Evolutionary conservation across 2,797 vertebrate genomes (phyloP).

Genomic region (Propithecus deckenii): DNA sequence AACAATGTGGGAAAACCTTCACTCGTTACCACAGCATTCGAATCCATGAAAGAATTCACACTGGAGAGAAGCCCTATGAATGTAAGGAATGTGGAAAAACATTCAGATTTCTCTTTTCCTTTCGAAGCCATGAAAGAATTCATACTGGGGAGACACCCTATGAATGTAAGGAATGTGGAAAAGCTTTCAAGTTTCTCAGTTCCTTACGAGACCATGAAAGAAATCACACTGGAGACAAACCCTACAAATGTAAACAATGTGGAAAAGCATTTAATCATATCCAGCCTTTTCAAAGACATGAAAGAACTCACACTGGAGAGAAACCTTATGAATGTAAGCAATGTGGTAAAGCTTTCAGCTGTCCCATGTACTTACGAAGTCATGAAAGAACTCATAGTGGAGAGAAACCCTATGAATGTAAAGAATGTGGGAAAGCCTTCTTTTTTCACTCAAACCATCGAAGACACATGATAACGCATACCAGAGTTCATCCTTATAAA

Average conservation of each 20-base stretch:
- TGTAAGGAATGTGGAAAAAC: neutral
- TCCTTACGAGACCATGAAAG: neutral
- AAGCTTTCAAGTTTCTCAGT: neutral
- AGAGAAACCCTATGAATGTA: neutral
- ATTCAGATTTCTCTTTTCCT: neutral
- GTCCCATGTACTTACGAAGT: neutral
- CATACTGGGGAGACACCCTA: conserved; percentile 7
- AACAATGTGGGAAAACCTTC: neutral
- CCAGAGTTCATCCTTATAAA: neutral
- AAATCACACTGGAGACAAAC: neutral
- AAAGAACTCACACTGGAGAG: neutral
- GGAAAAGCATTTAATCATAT: neutral
- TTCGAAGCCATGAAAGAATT: neutral
- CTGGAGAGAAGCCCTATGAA: neutral
- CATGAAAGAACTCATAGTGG: neutral
- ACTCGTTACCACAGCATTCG: neutral
- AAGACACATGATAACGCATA: neutral
- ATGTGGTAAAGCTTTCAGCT: neutral
- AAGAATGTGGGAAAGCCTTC: neutral
- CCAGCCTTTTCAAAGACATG: neutral
- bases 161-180: conserved; percentile 3
- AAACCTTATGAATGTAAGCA: neutral
- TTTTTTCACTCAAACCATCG: neutral
- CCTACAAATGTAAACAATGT: neutral
- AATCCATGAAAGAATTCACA: neutral